phyloP scores from a whole-genome alignment of 2,888 invertebrate species.

The Theretra japonica region DNA sequence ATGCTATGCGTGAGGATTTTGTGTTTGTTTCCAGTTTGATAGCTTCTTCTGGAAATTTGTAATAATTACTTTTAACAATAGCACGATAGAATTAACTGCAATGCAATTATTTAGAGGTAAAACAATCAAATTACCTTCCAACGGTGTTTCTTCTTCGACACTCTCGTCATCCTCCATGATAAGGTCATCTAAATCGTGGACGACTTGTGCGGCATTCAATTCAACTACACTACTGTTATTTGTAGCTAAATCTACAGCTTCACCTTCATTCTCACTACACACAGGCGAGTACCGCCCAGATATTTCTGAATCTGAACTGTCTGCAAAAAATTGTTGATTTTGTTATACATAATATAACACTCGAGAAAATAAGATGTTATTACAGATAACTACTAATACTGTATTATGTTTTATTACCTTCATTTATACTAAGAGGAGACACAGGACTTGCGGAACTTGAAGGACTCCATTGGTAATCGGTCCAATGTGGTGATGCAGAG shows the following conservation, averaged over 20 bases:
- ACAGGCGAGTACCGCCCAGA: constrained; percentile 88
- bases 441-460: constrained; percentile 79
- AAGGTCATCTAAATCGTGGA: constrained; percentile 74
- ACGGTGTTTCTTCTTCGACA: constrained; percentile 58
- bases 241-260: constrained; percentile 49
- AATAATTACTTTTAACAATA: neutral
- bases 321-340: constrained; percentile 48
- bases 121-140: constrained; percentile 53
- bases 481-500: constrained; percentile 67
- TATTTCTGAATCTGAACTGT: constrained; percentile 82
- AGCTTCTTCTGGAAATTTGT: constrained; percentile 53
- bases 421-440: constrained; percentile 74
- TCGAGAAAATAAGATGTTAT: neutral
- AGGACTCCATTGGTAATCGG: constrained; percentile 84
- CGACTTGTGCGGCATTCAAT: constrained; percentile 66
- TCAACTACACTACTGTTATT: constrained; percentile 45
- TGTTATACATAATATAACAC: neutral
- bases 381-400: neutral
- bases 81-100: neutral
- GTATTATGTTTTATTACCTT: constrained; percentile 53
- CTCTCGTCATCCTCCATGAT: constrained; percentile 75
- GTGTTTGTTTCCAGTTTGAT: constrained; percentile 52
- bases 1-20: constrained; percentile 70
- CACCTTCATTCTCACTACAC: constrained; percentile 81
- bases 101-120: neutral